Conservation (phyloP, 2,888 invertebrate species). For the Agrochola circellaris region DNA sequence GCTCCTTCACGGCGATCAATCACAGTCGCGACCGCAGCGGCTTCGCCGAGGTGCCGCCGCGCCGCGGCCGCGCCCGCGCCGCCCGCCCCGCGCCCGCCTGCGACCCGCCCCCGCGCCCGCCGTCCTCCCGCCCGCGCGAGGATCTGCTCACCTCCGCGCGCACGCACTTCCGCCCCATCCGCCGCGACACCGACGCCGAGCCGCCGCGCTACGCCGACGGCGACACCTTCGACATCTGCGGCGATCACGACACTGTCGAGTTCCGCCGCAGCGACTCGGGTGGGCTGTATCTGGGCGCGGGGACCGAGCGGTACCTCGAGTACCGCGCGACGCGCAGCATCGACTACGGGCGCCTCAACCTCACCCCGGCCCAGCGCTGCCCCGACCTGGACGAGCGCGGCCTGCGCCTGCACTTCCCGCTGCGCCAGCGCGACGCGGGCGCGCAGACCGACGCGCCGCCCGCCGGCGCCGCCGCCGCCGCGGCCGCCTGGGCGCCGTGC, state of each 20-base stretch:
- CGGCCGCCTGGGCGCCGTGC: constrained; percentile 75
- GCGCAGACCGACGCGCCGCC: constrained; percentile 80
- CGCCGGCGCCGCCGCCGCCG: constrained; percentile 61
- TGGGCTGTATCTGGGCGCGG: constrained; percentile 90
- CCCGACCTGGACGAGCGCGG: constrained; percentile 82
- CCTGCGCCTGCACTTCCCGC: constrained; percentile 93
- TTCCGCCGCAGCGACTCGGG: constrained; percentile 93
- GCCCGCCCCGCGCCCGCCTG: constrained; percentile 87
- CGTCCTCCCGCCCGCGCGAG: constrained; percentile 84
- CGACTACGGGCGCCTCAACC: constrained; percentile 82
- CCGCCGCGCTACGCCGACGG: constrained; percentile 91
- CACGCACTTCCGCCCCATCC: constrained; percentile 96
- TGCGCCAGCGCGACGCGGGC: constrained; percentile 81
- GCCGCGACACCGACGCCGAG: constrained; percentile 87
- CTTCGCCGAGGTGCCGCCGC: constrained; percentile 91
- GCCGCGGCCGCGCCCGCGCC: constrained; percentile 89
- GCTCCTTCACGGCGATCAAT: constrained; percentile 91
- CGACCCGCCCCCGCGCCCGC: constrained; percentile 59
- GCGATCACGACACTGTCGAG: constrained; percentile 91
- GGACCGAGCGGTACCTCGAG: constrained; percentile 89
- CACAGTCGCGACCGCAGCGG: constrained; percentile 91
- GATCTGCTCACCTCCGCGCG: constrained; percentile 94
- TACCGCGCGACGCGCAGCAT: constrained; percentile 85
- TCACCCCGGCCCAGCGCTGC: constrained; percentile 82
- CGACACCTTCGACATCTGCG: constrained; percentile 93